phyloP scores from a whole-genome alignment of 2,888 invertebrate species.

The Lordiphosa fenestrarum region DNA sequence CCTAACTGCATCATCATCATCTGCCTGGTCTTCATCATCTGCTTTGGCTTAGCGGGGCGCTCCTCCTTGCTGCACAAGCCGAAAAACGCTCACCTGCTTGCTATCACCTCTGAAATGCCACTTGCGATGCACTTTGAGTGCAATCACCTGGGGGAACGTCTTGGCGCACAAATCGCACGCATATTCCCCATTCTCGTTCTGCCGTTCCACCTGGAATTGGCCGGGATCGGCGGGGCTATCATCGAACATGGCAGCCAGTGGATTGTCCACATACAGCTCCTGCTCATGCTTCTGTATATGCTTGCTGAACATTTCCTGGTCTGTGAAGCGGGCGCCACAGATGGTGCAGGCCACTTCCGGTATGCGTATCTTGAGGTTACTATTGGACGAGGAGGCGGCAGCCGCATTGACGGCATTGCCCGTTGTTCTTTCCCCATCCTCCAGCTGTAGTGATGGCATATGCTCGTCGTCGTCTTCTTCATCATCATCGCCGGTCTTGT shows the following conservation, averaged over 20 bases:
- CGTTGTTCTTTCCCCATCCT: constrained; percentile 24
- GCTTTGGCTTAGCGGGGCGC: constrained; percentile 12
- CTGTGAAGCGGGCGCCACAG: constrained; percentile 78
- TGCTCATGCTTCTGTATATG: constrained; percentile 79
- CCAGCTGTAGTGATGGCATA: constrained; percentile 22
- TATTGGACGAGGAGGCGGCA: constrained; percentile 6
- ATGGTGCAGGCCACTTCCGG: constrained; percentile 79
- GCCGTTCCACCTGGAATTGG: constrained; percentile 77
- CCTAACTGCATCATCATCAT: constrained; percentile 9
- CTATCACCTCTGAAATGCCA: constrained; percentile 81
- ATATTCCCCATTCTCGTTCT: constrained; percentile 79
- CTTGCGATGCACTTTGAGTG: constrained; percentile 81
- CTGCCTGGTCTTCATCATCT: constrained; percentile 4
- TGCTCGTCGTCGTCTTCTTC: constrained; percentile 54
- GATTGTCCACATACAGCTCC: constrained; percentile 79
- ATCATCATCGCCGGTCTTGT: constrained; percentile 75
- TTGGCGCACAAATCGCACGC: constrained; percentile 80
- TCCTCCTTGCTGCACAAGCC: constrained; percentile 78
- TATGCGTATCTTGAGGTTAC: constrained; percentile 67
- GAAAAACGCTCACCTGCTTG: constrained; percentile 80
- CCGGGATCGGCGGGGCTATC: constrained; percentile 79
- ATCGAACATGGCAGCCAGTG: constrained; percentile 80
- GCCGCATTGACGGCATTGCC: constrained; percentile 7
- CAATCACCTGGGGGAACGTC: constrained; percentile 79
- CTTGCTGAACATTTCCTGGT: constrained; percentile 79